Evolutionary conservation across 2,797 vertebrate genomes (phyloP).

Genomic region (Carduelis carduelis): DNA sequence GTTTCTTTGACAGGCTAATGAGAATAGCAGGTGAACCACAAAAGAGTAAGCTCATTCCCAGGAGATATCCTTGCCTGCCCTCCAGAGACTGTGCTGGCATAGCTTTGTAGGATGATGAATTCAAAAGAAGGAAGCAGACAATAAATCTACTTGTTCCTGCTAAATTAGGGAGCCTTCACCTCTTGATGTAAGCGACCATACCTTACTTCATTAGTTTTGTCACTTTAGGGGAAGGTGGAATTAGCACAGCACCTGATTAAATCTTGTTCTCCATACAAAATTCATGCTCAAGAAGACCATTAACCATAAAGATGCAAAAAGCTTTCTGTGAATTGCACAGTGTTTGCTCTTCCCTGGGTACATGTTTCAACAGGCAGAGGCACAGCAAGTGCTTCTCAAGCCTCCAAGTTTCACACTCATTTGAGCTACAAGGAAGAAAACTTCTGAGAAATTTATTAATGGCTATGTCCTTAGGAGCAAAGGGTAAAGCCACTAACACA

Average conservation of each 20-base stretch:
- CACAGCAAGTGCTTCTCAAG: not conserved
- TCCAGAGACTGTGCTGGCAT: not conserved
- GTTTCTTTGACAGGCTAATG: not conserved
- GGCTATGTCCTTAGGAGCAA: not conserved
- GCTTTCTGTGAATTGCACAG: rapidly evolving
- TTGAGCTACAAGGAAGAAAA: not conserved
- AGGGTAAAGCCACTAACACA: not conserved
- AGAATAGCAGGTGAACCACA: constrained; percentile 4
- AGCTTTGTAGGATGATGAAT: not conserved
- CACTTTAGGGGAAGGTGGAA: constrained; percentile 27
- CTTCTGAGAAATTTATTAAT: not conserved
- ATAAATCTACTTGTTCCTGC: not conserved
- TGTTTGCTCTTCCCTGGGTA: not conserved
- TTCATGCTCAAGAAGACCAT: not conserved
- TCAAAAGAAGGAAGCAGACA: constrained; percentile 20
- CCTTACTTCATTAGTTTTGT: not conserved
- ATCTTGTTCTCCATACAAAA: not conserved
- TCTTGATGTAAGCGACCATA: not conserved
- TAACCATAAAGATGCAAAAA: constrained; percentile 1
- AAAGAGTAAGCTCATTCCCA: not conserved
- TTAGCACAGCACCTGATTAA: not conserved
- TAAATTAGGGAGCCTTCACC: not conserved
- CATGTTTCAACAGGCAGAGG: not conserved
- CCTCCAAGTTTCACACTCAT: not conserved
- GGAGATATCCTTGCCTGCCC: not conserved